A percentile compares a stretch with the other conserved stretches of the same genome.
Conservation (phyloP, 2,797 vertebrate species). For the Acrossocheilus fasciatus region DNA sequence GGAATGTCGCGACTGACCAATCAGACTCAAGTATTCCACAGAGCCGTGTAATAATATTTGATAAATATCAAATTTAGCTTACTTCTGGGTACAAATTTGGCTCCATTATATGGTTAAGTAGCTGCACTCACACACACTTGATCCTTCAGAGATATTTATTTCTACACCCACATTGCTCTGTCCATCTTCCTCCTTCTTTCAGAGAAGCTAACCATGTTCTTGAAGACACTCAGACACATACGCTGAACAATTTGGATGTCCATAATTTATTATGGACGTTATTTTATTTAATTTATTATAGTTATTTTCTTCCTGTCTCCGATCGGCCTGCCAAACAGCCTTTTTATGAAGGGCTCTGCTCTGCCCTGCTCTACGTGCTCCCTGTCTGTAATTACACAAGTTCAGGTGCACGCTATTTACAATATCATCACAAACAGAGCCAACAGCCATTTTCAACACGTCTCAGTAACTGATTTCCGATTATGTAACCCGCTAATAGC, state of each 20-base stretch:
- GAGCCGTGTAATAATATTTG: neutral
- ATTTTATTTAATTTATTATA: neutral
- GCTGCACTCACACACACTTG: neutral
- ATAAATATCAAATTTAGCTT: neutral
- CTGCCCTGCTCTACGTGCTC: neutral
- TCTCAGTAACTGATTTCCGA: constrained; percentile 31
- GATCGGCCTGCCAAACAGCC: neutral
- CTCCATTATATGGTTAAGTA: neutral
- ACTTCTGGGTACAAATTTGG: neutral
- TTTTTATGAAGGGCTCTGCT: neutral
- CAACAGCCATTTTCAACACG: constrained; percentile 39
- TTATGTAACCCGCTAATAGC: constrained; percentile 51
- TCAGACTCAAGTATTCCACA: neutral
- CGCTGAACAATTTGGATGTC: neutral
- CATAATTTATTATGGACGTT: neutral
- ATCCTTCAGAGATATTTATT: constrained; percentile 16
- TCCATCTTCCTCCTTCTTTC: neutral
- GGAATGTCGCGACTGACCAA: neutral
- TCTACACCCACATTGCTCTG: neutral
- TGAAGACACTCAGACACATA: neutral
- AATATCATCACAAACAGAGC: constrained; percentile 18
- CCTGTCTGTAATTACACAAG: constrained; percentile 24
- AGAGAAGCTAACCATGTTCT: constrained; percentile 26
- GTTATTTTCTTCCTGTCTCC: neutral
- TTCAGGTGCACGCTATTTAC: constrained; percentile 38